Evolutionary conservation across 2,113 vertebrate species (phyloP).

Genomic region (Ornithorhynchus anatinus): DNA sequence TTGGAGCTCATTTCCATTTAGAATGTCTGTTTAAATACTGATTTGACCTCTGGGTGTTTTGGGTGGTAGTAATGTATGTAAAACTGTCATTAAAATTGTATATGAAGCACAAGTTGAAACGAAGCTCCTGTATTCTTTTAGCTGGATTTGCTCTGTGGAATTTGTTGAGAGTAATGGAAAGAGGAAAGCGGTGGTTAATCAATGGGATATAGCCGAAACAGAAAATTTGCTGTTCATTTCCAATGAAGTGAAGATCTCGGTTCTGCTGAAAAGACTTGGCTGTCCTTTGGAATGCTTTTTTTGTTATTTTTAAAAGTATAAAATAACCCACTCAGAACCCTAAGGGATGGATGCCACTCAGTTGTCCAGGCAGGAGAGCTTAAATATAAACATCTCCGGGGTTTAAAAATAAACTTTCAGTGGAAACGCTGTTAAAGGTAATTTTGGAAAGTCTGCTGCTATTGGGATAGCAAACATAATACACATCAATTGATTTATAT

Average conservation of each 20-base stretch:
- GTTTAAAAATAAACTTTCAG: slow-evolving; percentile 19
- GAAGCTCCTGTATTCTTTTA: slow-evolving; percentile 9
- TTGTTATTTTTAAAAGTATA: slow-evolving; percentile 2
- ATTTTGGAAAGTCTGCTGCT: slow-evolving; percentile 24
- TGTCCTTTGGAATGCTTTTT: neutral
- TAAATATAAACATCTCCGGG: slow-evolving; percentile 40
- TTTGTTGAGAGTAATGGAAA: slow-evolving; percentile 24
- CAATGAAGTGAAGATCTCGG: neutral
- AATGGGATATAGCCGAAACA: slow-evolving; percentile 31
- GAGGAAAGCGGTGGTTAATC: slow-evolving; percentile 14
- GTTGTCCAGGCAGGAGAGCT: slow-evolving; percentile 19
- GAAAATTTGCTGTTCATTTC: slow-evolving; percentile 16
- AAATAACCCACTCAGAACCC: neutral
- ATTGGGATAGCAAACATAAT: slow-evolving; percentile 14
- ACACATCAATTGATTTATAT: neutral
- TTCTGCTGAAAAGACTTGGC: neutral
- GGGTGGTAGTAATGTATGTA: slow-evolving; percentile 39
- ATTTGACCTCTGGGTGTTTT: slow-evolving; percentile 64
- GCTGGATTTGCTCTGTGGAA: slow-evolving; percentile 30
- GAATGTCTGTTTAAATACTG: slow-evolving; percentile 70
- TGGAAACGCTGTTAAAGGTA: slow-evolving; percentile 46
- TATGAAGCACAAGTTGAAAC: slow-evolving; percentile 36
- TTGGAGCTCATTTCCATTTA: slow-evolving; percentile 71
- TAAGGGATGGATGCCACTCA: slow-evolving; percentile 5
- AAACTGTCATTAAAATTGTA: slow-evolving; percentile 61